Evolutionary conservation across 2,888 invertebrate species (phyloP), one percentile per base, ranked within the genome.

Genomic region (Perdita meconis): DNA sequence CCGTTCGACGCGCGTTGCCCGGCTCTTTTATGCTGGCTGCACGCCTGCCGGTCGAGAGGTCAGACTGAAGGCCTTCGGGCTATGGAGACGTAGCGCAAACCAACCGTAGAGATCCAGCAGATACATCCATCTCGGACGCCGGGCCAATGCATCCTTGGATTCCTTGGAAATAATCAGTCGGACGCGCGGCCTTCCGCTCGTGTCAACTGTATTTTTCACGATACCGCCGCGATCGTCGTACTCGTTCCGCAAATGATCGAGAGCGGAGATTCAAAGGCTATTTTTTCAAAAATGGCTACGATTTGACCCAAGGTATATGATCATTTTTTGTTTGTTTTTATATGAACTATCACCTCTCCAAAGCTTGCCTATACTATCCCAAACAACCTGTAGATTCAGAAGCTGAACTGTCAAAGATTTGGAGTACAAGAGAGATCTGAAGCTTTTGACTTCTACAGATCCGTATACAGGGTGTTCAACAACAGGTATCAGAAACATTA

Each of bases 91-190:
- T 76, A 73, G 83, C 73, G 74, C 61, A 57, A 74, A 40, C 72
- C 80, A 80, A 83, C 71, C 85, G 60, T 19, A 63, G 75, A 84
- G 86, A 86, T 82, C 42, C 71, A 26, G 67, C 71, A 75, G 79
- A 78, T 76, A 70, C 70, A 73, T 82, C 72, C 73, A 75, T 82
- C 83, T 71, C 42, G 53, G 65, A 69, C 70, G 67, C 50, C 70
- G 56, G 74, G 56, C 26, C 22, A 71, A 74, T 66, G 79, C 73
- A 82, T 84, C 84, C 84, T 85, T 85, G 86, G 66, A 73, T 79
- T 84, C 84, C 84, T 85, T 85, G 86, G 66, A 73, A 86, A 85
- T 85, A 85, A 85, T 82, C 81, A 80, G 63, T 59, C 67, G 67
- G 16, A 75, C 64, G 60, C 26, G 64, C 26, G 61, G 67, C 75